Percentiles rank a stretch among this genome's conserved stretches.
Conservation (phyloP, 2,113 vertebrate species). For the Microtus richardsoni region DNA sequence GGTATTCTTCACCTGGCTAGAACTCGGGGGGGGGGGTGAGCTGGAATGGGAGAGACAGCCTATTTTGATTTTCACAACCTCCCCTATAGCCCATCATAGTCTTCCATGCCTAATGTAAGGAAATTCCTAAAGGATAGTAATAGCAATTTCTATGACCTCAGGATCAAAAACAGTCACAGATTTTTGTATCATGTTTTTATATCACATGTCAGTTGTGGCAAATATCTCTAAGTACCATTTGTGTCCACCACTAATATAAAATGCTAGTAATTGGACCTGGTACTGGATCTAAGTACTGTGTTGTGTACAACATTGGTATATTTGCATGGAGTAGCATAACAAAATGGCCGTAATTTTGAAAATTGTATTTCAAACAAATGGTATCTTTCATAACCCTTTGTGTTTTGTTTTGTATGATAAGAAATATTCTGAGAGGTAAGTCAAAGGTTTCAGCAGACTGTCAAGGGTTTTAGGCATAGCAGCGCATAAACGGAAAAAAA, state of each 20-base stretch:
- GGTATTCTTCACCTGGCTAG: background rate
- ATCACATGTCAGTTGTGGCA: background rate
- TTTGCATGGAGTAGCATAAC: background rate
- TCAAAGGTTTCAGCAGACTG: background rate
- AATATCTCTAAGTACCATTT: background rate
- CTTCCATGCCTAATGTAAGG: background rate
- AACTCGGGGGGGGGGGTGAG: background rate
- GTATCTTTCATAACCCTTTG: background rate
- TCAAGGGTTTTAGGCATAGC: background rate
- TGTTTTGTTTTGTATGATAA: background rate
- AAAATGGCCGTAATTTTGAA: slow-evolving; percentile 17
- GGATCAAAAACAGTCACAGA: background rate
- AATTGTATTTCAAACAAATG: background rate
- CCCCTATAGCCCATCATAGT: background rate
- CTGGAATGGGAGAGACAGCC: background rate
- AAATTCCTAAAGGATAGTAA: background rate
- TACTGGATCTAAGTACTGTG: background rate
- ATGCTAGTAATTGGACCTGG: background rate
- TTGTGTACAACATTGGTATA: background rate
- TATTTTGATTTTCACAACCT: background rate
- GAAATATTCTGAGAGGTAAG: background rate
- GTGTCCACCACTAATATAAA: background rate
- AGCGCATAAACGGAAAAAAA: background rate
- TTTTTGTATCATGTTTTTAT: background rate
- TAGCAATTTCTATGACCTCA: background rate